Evolutionary conservation across 2,888 invertebrate species (phyloP), one percentile per base, ranked within the genome.

Genomic region (Marasmarcha lunaedactyla): DNA sequence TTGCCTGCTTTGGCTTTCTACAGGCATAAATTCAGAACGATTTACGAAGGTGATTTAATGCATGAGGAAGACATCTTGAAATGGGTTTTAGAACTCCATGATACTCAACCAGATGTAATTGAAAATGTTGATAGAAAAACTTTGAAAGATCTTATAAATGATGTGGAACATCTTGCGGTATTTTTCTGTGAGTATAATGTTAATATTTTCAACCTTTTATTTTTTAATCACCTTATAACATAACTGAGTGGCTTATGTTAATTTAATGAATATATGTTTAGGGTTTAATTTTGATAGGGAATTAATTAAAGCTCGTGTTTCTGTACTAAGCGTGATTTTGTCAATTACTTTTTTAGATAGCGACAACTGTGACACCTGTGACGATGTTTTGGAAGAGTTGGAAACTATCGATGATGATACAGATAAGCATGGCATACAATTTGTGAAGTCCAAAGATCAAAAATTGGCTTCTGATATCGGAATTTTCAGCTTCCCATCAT

Each of bases 391-490:
- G 36, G 92, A 94, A 58, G 95, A 95, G 59, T 76, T 96, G 51
- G 96, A 96, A 77, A 93, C 93, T 13, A 95, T 95, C 55, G 95
- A 95, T 60, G 95, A 95, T 62, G 95, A 96, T 55, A 94, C 95
- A 4, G 95, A 95, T 58, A 90, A 94, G 61, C 92, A 94, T 57
- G 95, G 93, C 38, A 95, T 96, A 56, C 94, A 96, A 71, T 95
- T 96, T 71, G 95, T 96, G 27, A 95, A 96, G 65, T 94, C 95
- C 2, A 94, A 93, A 63, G 95, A 96, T 70, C 89, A 92, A 0
- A 93, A 93, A 64, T 73, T 95, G 46, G 95, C 95, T 1, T 91
- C 94, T 36, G 94, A 95, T 74, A 91, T 95, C 58, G 95, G 95
- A 49, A 94, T 96, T 63, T 93, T 94, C 77, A 92, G 94, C 59